Evolutionary conservation across 2,797 vertebrate species (phyloP), one percentile per base, ranked within the genome.

Genomic region (Cossypha niveicapilla): DNA sequence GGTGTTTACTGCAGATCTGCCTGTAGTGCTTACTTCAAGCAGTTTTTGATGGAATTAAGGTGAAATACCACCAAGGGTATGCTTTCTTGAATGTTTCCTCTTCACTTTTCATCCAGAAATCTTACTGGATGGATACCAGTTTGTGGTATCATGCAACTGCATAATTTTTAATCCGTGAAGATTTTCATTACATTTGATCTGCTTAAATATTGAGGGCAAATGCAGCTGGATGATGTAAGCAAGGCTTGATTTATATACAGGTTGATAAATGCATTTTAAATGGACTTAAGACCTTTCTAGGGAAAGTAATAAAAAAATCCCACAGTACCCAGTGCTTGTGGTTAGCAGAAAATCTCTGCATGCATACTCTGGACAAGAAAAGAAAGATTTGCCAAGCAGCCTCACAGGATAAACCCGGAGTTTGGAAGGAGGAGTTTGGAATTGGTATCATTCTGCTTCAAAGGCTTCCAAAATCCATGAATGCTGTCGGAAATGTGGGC

Each of bases 211-310:
- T 39, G 47, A 83, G 41, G 51, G 60, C 32, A 42, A 65, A 84
- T 70, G 66, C 24, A 68, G 25, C 11, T 76, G 28, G 37, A 7
- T 93, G 51, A 47, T 70, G 50, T 71, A 67, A 87, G 47, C 76
- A 62, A 74, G 28, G 35, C 18, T 56, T 91, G 45, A 67, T 76
- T 91, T 56, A 47, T 51, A 21, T 47, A 41, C 6, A 2, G 41
- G 24, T 45, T 78, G 88, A 76, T 62, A 88, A 81, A 78, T 62
- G 18, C 8, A 18, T 88, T 76, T 86, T 81, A 88, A 78, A 84
- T 65, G 25, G 50, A 75, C 18, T 76, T 53, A 45, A 35, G n/a
- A 41, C 11, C 7, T 54, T 82, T 67, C 11, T 80, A 41, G 41
- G 56, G 47, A 66, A 88, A 71, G 34, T 45, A 56, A 35, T 14